Conservation (phyloP, 1,140 invertebrate genomes). For the Sinella curviseta region DNA sequence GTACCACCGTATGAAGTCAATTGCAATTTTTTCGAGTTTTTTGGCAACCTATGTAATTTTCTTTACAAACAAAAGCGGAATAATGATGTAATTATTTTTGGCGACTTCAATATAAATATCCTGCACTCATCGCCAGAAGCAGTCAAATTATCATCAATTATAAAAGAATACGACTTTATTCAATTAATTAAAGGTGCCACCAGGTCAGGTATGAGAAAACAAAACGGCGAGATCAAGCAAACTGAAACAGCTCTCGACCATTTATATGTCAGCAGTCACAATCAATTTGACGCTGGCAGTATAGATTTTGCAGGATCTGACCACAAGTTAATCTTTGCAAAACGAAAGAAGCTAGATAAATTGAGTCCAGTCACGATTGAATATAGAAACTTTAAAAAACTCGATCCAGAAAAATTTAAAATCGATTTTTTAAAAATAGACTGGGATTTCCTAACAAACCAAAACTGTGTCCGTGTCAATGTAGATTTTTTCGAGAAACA, state of each 20-base stretch:
- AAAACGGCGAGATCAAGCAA: not conserved
- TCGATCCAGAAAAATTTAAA: not conserved
- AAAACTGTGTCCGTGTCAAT: not conserved
- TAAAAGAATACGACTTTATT: not conserved
- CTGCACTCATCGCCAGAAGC: not conserved
- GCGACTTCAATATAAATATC: not conserved
- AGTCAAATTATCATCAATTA: not conserved
- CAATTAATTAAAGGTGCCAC: not conserved
- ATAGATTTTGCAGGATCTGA: not conserved
- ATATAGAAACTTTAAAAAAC: not conserved
- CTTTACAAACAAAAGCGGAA: not conserved
- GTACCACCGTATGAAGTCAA: not conserved
- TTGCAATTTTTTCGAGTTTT: not conserved
- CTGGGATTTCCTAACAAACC: not conserved
- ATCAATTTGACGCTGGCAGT: not conserved
- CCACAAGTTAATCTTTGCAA: not conserved
- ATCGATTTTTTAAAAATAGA: not conserved
- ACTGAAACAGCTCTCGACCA: not conserved
- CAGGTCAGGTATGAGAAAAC: not conserved
- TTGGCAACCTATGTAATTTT: not conserved
- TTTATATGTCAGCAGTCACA: not conserved
- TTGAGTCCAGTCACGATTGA: not conserved
- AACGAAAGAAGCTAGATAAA: not conserved
- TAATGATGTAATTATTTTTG: not conserved
- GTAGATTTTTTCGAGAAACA: not conserved